These are phyloP conservation scores for Dicrostonyx torquatus DNA, from an alignment of 2,797 vertebrate species.

Conservation along the genomic window DNA sequence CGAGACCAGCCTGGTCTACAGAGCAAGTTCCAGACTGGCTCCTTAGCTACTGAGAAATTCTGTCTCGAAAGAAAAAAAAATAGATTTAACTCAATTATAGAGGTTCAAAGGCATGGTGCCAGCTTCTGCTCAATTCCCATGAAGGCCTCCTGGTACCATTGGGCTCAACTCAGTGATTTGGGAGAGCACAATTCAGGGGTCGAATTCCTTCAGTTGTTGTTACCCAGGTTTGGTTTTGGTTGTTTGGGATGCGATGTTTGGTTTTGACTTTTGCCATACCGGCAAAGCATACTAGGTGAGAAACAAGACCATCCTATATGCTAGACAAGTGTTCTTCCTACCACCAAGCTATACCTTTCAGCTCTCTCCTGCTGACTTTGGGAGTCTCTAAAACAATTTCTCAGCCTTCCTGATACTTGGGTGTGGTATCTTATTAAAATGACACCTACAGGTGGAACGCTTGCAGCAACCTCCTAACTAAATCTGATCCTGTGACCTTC, in stretches of 20 bases:
- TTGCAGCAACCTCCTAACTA: background rate
- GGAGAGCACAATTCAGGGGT: background rate
- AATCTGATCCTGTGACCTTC: background rate
- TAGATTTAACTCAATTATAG: background rate
- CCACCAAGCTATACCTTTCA: background rate
- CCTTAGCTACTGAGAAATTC: too few species aligned
- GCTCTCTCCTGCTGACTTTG: background rate
- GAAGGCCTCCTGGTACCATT: background rate
- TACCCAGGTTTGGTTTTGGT: background rate
- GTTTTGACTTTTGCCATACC: background rate
- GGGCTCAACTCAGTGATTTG: background rate
- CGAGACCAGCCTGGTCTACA: too few species aligned
- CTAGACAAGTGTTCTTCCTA: background rate
- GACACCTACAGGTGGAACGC: rapidly evolving
- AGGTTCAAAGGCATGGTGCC: background rate
- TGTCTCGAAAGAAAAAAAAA: too few species aligned
- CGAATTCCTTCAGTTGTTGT: background rate
- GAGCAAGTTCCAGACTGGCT: too few species aligned
- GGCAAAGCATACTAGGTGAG: background rate
- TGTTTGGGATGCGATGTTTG: background rate
- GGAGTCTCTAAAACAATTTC: background rate
- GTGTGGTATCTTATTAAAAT: background rate
- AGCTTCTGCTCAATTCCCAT: background rate
- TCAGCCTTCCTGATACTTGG: background rate
- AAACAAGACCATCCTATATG: background rate